Evolutionary conservation across 2,797 vertebrate species (phyloP).

Genomic region (Tenualosa ilisha): DNA sequence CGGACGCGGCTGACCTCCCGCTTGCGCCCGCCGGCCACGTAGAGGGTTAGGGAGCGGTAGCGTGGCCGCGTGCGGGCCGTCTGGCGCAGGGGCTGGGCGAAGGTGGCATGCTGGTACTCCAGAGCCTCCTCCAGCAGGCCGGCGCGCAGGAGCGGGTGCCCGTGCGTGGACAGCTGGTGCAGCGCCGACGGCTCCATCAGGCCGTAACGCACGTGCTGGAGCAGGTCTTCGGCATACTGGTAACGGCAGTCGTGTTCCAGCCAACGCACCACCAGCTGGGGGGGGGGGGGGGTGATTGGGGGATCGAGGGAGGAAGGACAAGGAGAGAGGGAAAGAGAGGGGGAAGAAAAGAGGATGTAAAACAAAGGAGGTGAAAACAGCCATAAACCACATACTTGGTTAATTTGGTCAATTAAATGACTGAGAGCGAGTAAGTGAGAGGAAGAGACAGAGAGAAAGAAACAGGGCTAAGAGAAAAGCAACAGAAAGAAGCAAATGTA

Average conservation of each 20-base stretch:
- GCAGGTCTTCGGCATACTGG: constrained; percentile 89
- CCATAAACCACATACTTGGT: background rate
- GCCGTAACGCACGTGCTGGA: constrained; percentile 91
- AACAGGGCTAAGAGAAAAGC: background rate
- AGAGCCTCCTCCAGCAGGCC: constrained; percentile 89
- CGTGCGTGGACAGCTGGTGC: constrained; percentile 80
- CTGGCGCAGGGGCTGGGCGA: constrained; percentile 92
- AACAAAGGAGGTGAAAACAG: background rate
- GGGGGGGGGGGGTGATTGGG: background rate
- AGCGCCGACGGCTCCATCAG: constrained; percentile 90
- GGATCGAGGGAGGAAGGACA: background rate
- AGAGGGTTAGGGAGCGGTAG: constrained; percentile 90
- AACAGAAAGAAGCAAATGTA: background rate
- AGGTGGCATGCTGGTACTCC: constrained; percentile 88
- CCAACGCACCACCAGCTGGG: constrained; percentile 90
- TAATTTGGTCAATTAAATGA: background rate
- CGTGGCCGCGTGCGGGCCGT: constrained; percentile 87
- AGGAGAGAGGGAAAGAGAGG: background rate
- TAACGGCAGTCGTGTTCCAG: constrained; percentile 89
- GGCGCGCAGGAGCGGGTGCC: constrained; percentile 82
- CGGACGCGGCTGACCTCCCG: constrained; percentile 89
- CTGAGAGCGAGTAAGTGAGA: background rate
- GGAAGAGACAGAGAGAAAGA: background rate
- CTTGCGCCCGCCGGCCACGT: constrained; percentile 89
- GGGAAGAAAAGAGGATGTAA: background rate